Base-by-base conservation (phyloP, 1,140 invertebrate species). In the Halyomorpha halys region DNA sequence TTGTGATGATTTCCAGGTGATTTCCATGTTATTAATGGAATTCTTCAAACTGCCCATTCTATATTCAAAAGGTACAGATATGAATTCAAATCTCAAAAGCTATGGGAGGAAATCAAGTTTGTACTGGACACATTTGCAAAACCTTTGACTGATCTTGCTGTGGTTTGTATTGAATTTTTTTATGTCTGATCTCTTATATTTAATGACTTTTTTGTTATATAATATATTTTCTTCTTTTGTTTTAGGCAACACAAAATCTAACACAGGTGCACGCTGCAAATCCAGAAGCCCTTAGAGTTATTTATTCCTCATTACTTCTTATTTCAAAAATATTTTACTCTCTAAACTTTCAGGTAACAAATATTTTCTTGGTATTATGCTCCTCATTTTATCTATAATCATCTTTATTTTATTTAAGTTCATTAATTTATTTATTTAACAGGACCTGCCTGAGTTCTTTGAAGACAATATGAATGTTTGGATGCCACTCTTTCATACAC, bases 91-190 rank as follows among this genome's bases (percentile, higher is more conserved):
- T 96, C 93, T 8, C 86, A 97, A 73, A 79, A 83, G 66, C 78
- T 99, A 0, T 99, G 95, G 95, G 83, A 83, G 62, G 96, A 98
- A 78, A 98, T 99, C 60, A 97, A 97, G 77, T 91, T 91, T 80
- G 95, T 98, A 0, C 75, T 98, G 51, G 91, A 94, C 44, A 87
- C 88, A 67, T 93, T 98, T 82, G 92, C 94, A 0, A 83, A 90
- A 72, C 91, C 94, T 1, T 79, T 98, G 15, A 98, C 94, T 44
- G 89, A 97, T 74, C 76, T 98, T 2, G 90, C 97, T 76, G 75
- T 86, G 71, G 87, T 92, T 80, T 81, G 78, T 75, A 65, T 65
- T 53, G 23, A 64, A 66, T 69, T n/a, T 63, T 65, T 65, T 39
- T 23, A 70, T 65, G 44, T 9, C 1, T 23, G 66, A 18, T 27